phyloP scores from a whole-genome alignment of 2,113 vertebrate genomes.

The Zosterops lateralis region DNA sequence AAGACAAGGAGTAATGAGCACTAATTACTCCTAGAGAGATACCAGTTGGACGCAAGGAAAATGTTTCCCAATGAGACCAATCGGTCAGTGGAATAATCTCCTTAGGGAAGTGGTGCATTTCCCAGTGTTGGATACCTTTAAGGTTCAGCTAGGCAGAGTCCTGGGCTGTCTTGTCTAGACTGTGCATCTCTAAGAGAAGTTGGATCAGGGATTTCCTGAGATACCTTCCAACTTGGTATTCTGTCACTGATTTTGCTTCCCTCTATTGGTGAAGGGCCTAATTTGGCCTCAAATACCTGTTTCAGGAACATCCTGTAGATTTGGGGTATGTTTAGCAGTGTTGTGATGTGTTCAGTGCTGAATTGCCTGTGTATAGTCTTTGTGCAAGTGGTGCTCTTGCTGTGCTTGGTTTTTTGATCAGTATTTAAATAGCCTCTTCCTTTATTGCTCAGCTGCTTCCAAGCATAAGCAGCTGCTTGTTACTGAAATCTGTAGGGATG shows the following conservation, averaged over 20 bases:
- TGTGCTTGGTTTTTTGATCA: accelerated
- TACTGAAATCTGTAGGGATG: not conserved
- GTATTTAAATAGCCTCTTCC: not conserved
- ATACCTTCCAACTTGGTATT: not conserved
- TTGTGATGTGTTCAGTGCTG: not conserved
- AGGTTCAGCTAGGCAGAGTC: not conserved
- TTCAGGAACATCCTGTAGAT: not conserved
- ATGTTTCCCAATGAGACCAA: not conserved
- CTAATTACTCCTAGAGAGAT: not conserved
- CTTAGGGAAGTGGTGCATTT: not conserved
- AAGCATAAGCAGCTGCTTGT: not conserved
- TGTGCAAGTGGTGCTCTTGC: not conserved
- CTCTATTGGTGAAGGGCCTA: not conserved
- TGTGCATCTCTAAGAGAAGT: not conserved
- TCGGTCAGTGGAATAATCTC: not conserved
- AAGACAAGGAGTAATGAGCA: not conserved
- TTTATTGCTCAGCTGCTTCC: not conserved
- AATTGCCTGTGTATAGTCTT: not conserved
- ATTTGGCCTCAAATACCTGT: not conserved
- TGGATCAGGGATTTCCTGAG: not conserved
- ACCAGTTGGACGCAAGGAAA: not conserved
- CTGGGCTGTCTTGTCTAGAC: not conserved
- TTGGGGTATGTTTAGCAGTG: not conserved
- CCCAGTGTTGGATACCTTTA: not conserved
- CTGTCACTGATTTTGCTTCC: not conserved